phyloP scores from a whole-genome alignment of 2,797 vertebrate genomes.

The Sitta carolinensis region DNA sequence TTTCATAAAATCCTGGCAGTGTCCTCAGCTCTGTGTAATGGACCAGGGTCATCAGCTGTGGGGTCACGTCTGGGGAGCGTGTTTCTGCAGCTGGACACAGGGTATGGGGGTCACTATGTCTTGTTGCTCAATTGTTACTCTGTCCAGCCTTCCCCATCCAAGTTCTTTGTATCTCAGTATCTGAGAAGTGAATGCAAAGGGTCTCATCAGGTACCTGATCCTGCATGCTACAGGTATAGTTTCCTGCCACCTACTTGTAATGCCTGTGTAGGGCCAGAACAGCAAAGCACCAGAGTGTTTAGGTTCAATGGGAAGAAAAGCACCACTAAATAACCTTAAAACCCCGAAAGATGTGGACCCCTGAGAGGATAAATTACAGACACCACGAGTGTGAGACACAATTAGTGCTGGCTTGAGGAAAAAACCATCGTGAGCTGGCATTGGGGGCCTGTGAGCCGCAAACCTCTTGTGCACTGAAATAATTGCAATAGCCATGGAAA shows the following conservation, averaged over 20 bases:
- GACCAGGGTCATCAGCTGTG: neutral
- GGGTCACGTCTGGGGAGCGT: rapidly evolving
- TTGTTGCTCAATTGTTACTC: neutral
- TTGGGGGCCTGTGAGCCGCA: neutral
- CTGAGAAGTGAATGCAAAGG: neutral
- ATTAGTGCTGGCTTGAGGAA: neutral
- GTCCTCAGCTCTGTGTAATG: neutral
- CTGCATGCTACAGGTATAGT: neutral
- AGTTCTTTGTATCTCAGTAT: neutral
- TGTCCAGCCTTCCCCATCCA: neutral
- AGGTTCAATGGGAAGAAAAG: neutral
- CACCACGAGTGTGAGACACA: neutral
- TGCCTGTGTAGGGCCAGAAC: neutral
- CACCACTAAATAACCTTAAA: neutral
- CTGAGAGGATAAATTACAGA: neutral
- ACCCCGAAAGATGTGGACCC: neutral
- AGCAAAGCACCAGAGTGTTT: neutral
- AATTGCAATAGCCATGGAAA: neutral
- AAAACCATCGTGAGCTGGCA: neutral
- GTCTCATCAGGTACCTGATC: neutral
- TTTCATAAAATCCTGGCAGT: neutral
- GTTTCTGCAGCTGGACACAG: neutral
- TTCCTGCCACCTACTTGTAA: neutral
- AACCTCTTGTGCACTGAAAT: neutral
- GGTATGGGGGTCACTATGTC: neutral